Conservation (phyloP, 2,797 vertebrate species). For the Anguilla megastoma region DNA sequence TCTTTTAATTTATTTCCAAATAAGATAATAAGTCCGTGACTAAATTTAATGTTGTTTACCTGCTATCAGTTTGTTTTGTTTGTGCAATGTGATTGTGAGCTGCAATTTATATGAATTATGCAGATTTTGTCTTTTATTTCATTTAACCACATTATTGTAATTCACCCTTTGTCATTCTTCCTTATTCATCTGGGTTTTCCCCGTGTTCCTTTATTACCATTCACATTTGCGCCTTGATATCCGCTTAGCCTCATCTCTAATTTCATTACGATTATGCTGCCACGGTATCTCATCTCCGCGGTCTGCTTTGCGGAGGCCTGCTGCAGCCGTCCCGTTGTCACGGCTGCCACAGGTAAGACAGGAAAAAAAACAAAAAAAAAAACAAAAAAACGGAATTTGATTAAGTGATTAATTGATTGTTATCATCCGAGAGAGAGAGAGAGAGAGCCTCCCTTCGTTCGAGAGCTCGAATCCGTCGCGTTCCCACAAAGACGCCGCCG, state of each 20-base stretch:
- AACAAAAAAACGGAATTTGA: neutral
- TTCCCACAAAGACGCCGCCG: constrained; percentile 16
- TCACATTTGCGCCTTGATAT: neutral
- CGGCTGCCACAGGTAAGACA: neutral
- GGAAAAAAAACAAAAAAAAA: no score
- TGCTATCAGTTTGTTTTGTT: neutral
- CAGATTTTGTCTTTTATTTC: neutral
- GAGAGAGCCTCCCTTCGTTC: neutral
- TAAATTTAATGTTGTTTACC: neutral
- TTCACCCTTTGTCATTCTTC: neutral
- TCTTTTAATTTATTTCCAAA: neutral
- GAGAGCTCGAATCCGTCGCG: neutral
- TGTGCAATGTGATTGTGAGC: neutral
- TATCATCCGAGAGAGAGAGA: neutral
- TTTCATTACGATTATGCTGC: neutral
- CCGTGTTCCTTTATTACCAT: neutral
- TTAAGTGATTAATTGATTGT: constrained; percentile 1
- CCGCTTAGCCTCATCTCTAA: neutral
- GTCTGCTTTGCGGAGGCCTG: neutral
- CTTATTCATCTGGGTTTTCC: neutral
- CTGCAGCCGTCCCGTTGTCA: neutral
- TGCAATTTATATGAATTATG: neutral
- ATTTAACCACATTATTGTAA: neutral
- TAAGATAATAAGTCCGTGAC: neutral
- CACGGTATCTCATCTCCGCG: neutral